Evolutionary conservation across 2,888 invertebrate species (phyloP), one percentile per base, ranked within the genome.

Genomic region (Drosophila mimetica): DNA sequence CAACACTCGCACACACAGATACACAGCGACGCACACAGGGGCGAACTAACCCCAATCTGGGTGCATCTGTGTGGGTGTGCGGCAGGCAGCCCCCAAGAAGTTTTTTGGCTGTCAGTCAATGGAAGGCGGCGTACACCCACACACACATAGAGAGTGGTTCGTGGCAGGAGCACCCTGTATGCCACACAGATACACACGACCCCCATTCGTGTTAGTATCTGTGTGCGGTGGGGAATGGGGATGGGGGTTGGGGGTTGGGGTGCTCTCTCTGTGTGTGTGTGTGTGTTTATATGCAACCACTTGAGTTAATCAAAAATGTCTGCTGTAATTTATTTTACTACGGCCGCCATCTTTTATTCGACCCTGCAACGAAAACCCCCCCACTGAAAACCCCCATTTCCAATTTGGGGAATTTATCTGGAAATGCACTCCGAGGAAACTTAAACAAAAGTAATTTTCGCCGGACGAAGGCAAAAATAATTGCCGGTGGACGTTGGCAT

Each of bases 221-320:
- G 11, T 30, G 36, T 20, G 44, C 9, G 8, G 8, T n/a, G 20
- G 4, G 22, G 22, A 22, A 6, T 22, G 22, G 7, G 25, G 25
- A n/a, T 25, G 25, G 25, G 25, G 25, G 25, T 7, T 8, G 25
- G 25, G 44, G 44, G 44, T 1, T 30, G 14, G 20, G 34, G 42
- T 41, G 9, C 55, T n/a, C 20, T 51, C 20, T 53, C 46, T 63
- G 42, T 48, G 36, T 61, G 32, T 63, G 63, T 52, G 52, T 59
- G 54, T 77, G 47, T 83, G 65, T 77, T 69, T 79, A 72, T 79
- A 74, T 87, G 85, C 84, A 84, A 84, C 88, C 85, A 85, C 85
- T 85, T 85, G 86, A 85, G 85, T 90, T 90, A 89, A 90, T 88
- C 90, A 90, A 90, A 90, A 89, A 90, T 90, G 90, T 90, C 90